phyloP scores from a whole-genome alignment of 1,140 invertebrate species.

The Yoshiicerus persimilis region DNA sequence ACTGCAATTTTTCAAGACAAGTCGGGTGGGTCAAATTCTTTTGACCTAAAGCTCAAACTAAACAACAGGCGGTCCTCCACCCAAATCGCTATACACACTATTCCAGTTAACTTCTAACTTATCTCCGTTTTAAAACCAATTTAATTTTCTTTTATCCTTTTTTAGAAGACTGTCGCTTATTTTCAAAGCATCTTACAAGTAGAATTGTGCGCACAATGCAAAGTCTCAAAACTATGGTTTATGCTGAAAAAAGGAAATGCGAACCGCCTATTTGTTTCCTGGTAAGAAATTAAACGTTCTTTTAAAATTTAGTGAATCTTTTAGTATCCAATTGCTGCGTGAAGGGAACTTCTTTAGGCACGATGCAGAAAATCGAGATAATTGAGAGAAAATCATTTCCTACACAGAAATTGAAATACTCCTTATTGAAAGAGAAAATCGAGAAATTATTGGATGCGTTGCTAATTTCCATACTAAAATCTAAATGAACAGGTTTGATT shows the following conservation, averaged over 20 bases:
- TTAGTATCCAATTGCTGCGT: not conserved
- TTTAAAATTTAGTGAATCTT: not conserved
- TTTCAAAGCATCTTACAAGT: not conserved
- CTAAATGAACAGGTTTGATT: slow-evolving; percentile 4
- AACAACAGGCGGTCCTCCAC: slow-evolving; percentile 5
- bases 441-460: not conserved
- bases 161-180: not conserved
- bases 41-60: not conserved
- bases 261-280: not conserved
- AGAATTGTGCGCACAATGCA: not conserved
- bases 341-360: not conserved
- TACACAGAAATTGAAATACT: not conserved
- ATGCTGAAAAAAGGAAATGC: not conserved
- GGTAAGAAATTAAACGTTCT: not conserved
- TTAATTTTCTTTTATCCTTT: not conserved
- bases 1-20: not conserved
- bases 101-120: not conserved
- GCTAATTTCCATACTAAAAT: not conserved
- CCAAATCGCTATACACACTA: not conserved
- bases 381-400: not conserved
- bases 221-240: not conserved
- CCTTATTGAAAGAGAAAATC: not conserved
- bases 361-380: not conserved
- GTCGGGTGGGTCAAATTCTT: not conserved
- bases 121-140: not conserved